Conservation (phyloP, 2,888 invertebrate species). For the Crossocerus cetratus region DNA sequence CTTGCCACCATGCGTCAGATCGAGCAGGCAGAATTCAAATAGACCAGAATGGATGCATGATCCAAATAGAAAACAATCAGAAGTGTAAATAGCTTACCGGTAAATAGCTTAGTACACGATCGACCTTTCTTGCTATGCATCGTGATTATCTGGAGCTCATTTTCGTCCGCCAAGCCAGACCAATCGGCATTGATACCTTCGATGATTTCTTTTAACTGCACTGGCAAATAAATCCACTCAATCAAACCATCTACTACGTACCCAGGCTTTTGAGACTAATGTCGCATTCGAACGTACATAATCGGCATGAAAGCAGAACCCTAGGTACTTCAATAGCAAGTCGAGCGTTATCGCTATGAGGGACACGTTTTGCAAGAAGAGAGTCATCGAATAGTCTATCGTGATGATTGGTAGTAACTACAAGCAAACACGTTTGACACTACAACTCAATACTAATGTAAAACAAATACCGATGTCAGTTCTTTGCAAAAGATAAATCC, state of each 20-base stretch:
- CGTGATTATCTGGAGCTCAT: constrained; percentile 21
- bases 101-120: neutral
- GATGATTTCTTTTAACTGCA: constrained; percentile 16
- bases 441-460: no score
- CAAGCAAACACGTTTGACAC: neutral
- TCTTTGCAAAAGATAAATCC: no score
- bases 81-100: neutral
- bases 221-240: neutral
- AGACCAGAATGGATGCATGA: no score
- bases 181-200: constrained; percentile 13
- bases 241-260: neutral
- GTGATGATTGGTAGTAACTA: neutral
- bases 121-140: neutral
- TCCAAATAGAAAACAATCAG: no score
- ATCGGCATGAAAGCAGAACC: neutral
- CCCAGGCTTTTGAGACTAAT: no score
- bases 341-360: neutral
- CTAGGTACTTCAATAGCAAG: neutral
- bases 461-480: no score
- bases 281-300: neutral
- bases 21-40: neutral
- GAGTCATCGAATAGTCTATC: neutral
- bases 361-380: neutral
- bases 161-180: constrained; percentile 2
- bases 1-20: no score